Evolutionary conservation across 2,113 vertebrate species (phyloP).

Genomic region (Ptilonorhynchus violaceus): DNA sequence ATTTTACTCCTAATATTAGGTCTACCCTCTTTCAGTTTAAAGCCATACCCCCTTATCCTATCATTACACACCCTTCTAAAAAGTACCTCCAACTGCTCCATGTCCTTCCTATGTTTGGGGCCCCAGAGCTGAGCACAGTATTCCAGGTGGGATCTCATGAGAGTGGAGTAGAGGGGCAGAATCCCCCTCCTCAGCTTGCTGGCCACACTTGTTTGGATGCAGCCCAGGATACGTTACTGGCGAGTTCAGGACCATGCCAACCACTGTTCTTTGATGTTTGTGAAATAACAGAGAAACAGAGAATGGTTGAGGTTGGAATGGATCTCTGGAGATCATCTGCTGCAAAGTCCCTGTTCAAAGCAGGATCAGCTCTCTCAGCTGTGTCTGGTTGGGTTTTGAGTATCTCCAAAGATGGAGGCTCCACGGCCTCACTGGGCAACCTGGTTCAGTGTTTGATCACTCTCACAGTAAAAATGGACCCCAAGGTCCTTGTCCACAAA

Average conservation of each 20-base stretch:
- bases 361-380: background rate
- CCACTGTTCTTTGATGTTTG: background rate
- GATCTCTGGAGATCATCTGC: background rate
- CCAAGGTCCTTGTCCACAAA: background rate
- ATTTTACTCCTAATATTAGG: background rate
- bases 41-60: background rate
- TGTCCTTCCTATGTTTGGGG: background rate
- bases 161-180: background rate
- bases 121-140: background rate
- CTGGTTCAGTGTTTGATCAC: background rate
- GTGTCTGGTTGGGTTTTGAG: background rate
- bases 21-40: background rate
- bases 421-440: background rate
- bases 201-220: background rate
- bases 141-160: background rate
- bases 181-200: background rate
- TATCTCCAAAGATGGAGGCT: background rate
- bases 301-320: background rate
- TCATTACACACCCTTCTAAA: background rate
- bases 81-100: background rate
- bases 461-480: background rate
- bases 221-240: background rate
- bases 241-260: background rate
- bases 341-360: background rate
- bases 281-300: background rate